Conservation (phyloP, 2,797 vertebrate species). For the Gymnoscopelus braueri region DNA sequence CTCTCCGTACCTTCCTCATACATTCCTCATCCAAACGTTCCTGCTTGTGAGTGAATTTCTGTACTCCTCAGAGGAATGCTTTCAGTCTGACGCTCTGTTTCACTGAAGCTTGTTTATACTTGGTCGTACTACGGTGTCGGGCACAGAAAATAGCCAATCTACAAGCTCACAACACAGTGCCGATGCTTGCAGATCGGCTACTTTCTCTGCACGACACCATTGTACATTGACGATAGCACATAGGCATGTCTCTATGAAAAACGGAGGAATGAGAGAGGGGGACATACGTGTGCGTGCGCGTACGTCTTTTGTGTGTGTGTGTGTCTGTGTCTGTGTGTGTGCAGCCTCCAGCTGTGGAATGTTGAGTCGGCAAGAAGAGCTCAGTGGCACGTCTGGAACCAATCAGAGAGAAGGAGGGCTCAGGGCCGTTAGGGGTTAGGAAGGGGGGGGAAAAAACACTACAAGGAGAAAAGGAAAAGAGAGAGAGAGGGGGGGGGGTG, state of each 20-base stretch:
- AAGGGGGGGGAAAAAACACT: conserved; percentile 31
- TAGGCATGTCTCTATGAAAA: too few relatives aligned
- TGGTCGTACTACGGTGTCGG: too few relatives aligned
- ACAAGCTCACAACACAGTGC: too few relatives aligned
- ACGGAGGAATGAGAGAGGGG: conserved; percentile 45
- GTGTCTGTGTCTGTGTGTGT: background rate
- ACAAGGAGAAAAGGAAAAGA: conserved; percentile 2
- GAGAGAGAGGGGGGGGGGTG: conserved; percentile 36
- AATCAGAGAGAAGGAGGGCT: conserved; percentile 76
- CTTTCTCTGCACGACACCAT: too few relatives aligned
- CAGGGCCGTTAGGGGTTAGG: conserved; percentile 70
- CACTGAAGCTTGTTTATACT: conserved; percentile 30
- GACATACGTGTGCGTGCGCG: conserved; percentile 30
- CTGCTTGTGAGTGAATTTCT: conserved; percentile 50
- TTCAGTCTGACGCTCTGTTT: conserved; percentile 68
- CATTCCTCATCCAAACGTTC: conserved; percentile 27
- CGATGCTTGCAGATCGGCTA: too few relatives aligned
- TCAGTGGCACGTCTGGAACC: conserved; percentile 82
- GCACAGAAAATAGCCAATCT: too few relatives aligned
- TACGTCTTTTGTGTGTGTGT: conserved; percentile 23
- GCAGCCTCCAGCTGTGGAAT: conserved; percentile 80
- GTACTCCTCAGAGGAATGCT: conserved; percentile 59
- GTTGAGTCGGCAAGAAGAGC: conserved; percentile 83
- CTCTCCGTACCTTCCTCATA: conserved; percentile 32
- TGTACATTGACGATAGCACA: too few relatives aligned